A percentile compares a stretch with the other conserved stretches of the same genome.
phyloP scores from a whole-genome alignment of 2,113 vertebrate species.

The Brachyhypopomus gauderio region DNA sequence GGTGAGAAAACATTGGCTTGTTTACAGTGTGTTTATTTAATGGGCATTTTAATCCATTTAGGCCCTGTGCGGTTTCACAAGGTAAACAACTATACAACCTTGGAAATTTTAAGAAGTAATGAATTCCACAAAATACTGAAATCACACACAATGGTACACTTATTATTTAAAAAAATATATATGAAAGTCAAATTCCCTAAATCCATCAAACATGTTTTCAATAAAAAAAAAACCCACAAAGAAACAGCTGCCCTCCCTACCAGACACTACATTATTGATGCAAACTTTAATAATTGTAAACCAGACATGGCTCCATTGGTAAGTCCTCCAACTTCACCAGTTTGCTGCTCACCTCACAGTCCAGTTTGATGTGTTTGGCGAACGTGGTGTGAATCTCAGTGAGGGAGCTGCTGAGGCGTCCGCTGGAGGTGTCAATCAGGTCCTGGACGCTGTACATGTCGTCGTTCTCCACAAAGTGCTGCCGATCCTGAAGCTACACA shows the following conservation, averaged over 20 bases:
- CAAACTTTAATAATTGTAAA: neutral
- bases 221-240: too few relatives aligned
- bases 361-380: conserved; percentile 98
- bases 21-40: neutral
- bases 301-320: neutral
- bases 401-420: conserved; percentile 89
- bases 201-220: too few relatives aligned
- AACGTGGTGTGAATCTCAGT: conserved; percentile 96
- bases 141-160: too few relatives aligned
- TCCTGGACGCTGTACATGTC: conserved; percentile 99
- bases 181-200: too few relatives aligned
- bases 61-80: neutral
- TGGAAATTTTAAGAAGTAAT: neutral
- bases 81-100: neutral
- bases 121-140: neutral
- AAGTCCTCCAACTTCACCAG: neutral
- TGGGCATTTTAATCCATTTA: neutral
- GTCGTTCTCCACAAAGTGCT: conserved; percentile 98
- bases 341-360: conserved; percentile 86
- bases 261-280: neutral
- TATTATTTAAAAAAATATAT: too few relatives aligned
- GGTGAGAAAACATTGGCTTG: neutral
- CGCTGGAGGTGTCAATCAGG: conserved; percentile 87
- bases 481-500: conserved; percentile 90
- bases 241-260: too few relatives aligned